Evolutionary conservation across 2,888 invertebrate genomes (phyloP), one percentile per base, ranked within the genome.

Genomic region (Macrostomum cliftonense): DNA sequence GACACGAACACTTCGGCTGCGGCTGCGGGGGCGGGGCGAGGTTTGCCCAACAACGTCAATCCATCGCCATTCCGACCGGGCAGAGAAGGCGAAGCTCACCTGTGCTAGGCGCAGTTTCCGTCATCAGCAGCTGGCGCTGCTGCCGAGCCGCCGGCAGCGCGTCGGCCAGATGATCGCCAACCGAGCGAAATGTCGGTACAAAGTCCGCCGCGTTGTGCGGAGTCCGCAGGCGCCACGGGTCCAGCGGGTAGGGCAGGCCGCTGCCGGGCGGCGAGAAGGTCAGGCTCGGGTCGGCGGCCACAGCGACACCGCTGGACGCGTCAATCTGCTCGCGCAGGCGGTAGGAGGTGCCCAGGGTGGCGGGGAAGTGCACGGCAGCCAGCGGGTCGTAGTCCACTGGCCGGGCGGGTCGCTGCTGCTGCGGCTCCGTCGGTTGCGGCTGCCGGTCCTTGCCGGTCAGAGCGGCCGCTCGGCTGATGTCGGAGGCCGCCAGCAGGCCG

Each of bases 1-100:
- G 57, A 55, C 37, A 58, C 39, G 28, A 55, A 52, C 28, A 60
- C 58, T 7, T 46, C 43, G 9, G 59, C 45, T 16, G 53, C 51
- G 16, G 55, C 61, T 61, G 46, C 16, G 13, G 7, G 16, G 43
- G 20, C 11, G 16, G 7, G 28, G 20, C 5, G 12, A 9, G 5
- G 28, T 4, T 28, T 9, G 9, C 5, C 4, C 9, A 28, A 7
- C 4, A 9, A 7, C 28, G 4, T 4, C 28, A 28, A 28, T 4
- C 9, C 28, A 28, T 28, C n/a, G n/a, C n/a, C n/a, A 28, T 28
- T 28, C 28, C 28, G 28, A 28, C 4, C n/a, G n/a, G n/a, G n/a
- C n/a, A n/a, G n/a, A n/a, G n/a, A n/a, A n/a, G n/a, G n/a, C n/a
- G 28, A 9, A 28, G 38, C 45, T 19, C 45, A 45, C 45, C 37